Evolutionary conservation across 2,113 vertebrate genomes (phyloP), one percentile per base, ranked within the genome.

Genomic region (Casuarius casuarius): DNA sequence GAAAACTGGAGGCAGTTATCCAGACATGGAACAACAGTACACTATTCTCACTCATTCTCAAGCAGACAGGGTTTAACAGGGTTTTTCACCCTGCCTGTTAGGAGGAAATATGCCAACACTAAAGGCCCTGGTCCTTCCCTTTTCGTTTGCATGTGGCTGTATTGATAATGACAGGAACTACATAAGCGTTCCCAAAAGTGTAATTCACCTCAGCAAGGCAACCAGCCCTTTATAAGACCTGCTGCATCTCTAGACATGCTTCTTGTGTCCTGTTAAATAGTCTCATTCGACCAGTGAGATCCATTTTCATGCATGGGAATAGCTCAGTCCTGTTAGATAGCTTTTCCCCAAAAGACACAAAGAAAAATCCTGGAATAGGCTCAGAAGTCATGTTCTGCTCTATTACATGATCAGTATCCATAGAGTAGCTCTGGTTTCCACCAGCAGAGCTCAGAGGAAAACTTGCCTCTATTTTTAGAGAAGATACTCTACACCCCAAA

Each of bases 361-460:
- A 79, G 26, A 38, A 89, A 56, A 84, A 59, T 0, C 12, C 12
- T 28, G 28, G 56, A 68, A 3, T 5, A n/a, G 40, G 14, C 16
- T 89, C 29, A 52, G 62, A 84, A 59, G 73, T n/a, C 2, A 5
- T 21, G 25, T n/a, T 83, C 20, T 62, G 21, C 31, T 84, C 20
- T 40, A 2, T 33, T 46, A 5, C 20, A 8, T 14, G 3, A 0
- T 23, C 62, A 9, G 16, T 2, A 4, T 66, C 67, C n/a, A 2
- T 12, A 42, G 59, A 56, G 26, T 18, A 80, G 9, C 58, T 80
- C 17, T 82, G 19, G 2, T 72, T 93, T 89, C 29, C 10, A 38
- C 10, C 4, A 0, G 0, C 0, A 19, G 42, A 65, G 18, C 66
- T 84, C 5, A 4, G 31, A 85, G 3, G 10, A 76, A 48, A n/a